These are phyloP conservation scores for Hyposoter dolosus DNA, from an alignment of 2,888 invertebrate genomes.

Conservation along the genomic window DNA sequence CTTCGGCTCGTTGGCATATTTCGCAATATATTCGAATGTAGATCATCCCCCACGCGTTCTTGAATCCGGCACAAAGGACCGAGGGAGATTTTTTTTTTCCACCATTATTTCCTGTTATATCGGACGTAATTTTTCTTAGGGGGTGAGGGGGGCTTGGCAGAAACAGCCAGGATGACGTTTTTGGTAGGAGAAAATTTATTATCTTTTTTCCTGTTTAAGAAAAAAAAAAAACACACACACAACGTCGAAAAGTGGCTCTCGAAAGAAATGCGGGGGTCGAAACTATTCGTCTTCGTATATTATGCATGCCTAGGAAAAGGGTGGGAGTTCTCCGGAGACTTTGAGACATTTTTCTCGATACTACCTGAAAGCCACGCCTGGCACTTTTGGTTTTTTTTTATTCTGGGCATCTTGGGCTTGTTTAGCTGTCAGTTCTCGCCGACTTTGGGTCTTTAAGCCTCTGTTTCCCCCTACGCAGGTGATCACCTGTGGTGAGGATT, in stretches of 20 bases:
- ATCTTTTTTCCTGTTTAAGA: constrained; percentile 25
- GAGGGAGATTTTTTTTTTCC: constrained; percentile 50
- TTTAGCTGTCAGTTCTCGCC: constrained; percentile 57
- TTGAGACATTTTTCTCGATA: constrained; percentile 51
- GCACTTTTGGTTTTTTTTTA: constrained; percentile 57
- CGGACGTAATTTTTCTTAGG: constrained; percentile 59
- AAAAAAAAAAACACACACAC: constrained; percentile 31
- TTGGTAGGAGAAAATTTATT: constrained; percentile 59
- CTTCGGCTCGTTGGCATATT: constrained; percentile 50
- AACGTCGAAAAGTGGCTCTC: constrained; percentile 47
- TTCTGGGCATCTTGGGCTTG: constrained; percentile 48
- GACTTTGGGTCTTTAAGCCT: constrained; percentile 41
- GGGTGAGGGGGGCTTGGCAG: neutral
- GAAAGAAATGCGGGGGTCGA: constrained; percentile 68
- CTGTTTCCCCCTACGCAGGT: constrained; percentile 43
- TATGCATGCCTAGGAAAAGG: constrained; percentile 66
- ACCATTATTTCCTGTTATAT: constrained; percentile 60
- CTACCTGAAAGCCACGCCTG: constrained; percentile 78
- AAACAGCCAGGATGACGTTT: neutral
- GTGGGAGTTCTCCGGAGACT: constrained; percentile 43
- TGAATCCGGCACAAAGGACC: constrained; percentile 57
- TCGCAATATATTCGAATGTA: constrained; percentile 53
- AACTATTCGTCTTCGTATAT: constrained; percentile 77
- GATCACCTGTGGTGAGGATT: constrained; percentile 42
- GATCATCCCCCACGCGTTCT: constrained; percentile 58